Base-by-base conservation (phyloP, 2,888 invertebrate species). In the Drosophila mimica region DNA sequence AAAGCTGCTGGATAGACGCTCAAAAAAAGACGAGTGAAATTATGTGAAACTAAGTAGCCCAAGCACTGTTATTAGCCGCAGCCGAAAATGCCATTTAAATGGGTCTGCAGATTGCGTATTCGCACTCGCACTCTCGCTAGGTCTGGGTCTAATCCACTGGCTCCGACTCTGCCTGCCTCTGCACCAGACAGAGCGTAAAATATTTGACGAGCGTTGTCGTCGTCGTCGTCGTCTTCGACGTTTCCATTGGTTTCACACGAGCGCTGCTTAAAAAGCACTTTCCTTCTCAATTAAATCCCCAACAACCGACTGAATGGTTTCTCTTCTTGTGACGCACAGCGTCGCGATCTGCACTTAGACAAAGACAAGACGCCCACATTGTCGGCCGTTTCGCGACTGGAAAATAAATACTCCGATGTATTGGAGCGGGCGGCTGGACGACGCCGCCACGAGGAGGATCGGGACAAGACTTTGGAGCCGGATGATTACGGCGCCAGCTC, bases 321-420 rank as follows among this genome's bases (percentile, higher is more conserved):
- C 77, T 80, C 75, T 82, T 82, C 82, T 63, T 73, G 68, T 75
- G 82, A 70, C 80, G 83, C 79, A 75, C 84, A 85, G 91, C 90
- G 90, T 76, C 86, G 86, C 68, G 91, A 87, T 84, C 85, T 90
- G 83, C 90, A 72, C 70, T 68, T 82, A 71, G 93, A 93, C 83
- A 92, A 88, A 90, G 93, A 93, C 74, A 93, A 92, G 84, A 93
- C 93, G 38, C 93, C 93, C 40, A 88, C 89, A 58, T 69, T 81
- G 91, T 94, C 91, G 53, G 95, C 96, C 33, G 94, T 96, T 60
- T 95, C 94, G 73, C 95, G 96, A 25, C 93, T 96, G 84, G 96
- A 97, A 93, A 96, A 97, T 91, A 97, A 97, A 93, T 97, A 97
- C 93, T 95, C 96, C 1, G 95, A 96, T 25, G 95, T 97, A 30